Conservation (phyloP, 64 coral and sea anemone genomes). For the Stylophora pistillata region DNA sequence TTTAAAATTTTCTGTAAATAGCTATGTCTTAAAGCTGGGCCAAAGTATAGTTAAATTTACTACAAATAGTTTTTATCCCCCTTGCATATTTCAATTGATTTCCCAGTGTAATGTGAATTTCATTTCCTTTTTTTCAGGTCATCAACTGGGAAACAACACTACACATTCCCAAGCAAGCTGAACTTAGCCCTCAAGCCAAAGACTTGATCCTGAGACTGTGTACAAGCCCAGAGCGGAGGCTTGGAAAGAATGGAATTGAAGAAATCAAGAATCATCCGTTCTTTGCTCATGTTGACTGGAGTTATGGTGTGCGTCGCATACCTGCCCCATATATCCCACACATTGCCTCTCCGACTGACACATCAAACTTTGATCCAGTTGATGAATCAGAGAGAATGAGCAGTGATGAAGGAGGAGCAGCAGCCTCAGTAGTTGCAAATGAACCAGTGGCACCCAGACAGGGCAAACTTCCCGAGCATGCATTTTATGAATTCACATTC, state of each 20-base stretch:
- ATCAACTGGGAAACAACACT: slow-evolving; percentile 91
- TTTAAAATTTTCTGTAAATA: too few species aligned
- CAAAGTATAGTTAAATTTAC: too few species aligned
- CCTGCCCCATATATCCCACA: slow-evolving; percentile 76
- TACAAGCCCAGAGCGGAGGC: slow-evolving; percentile 77
- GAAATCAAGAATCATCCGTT: slow-evolving; percentile 92
- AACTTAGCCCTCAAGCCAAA: slow-evolving; percentile 68
- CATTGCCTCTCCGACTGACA: slow-evolving; percentile 81
- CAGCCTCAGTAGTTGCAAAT: slow-evolving; percentile 6
- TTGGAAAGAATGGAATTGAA: slow-evolving; percentile 76
- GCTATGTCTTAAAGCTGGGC: too few species aligned
- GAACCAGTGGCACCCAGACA: slow-evolving; percentile 41
- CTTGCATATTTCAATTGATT: too few species aligned
- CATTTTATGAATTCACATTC: slow-evolving; percentile 95
- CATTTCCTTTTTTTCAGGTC: slow-evolving; percentile 53
- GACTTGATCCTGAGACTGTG: slow-evolving; percentile 90
- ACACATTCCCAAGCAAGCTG: slow-evolving; percentile 71
- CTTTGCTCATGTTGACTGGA: slow-evolving; percentile 87
- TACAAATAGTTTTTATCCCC: too few species aligned
- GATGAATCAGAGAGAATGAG: slow-evolving; percentile 74
- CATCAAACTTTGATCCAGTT: slow-evolving; percentile 88
- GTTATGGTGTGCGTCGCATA: slow-evolving; percentile 47
- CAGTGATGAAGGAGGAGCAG: slow-evolving; percentile 62
- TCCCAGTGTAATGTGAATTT: neutral
- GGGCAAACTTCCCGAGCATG: slow-evolving; percentile 72